Percentiles rank a stretch among this genome's conserved stretches.
Evolutionary conservation across 2,797 vertebrate species (phyloP).

Genomic region (Galago senegalensis): DNA sequence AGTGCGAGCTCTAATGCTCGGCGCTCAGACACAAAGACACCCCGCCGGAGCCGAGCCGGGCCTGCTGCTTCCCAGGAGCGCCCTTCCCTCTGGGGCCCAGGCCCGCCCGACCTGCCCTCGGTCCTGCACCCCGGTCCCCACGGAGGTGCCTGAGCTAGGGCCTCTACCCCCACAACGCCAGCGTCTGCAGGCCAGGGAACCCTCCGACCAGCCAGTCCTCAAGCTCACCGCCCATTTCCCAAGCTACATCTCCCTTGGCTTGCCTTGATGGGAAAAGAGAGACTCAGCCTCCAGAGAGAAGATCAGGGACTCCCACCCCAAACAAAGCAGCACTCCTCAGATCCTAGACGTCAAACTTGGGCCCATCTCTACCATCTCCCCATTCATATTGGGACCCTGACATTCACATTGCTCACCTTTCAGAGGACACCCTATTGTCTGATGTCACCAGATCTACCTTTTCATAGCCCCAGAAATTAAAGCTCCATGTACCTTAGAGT

Average conservation of each 20-base stretch:
- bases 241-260: constrained; percentile 1
- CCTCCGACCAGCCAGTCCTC: neutral
- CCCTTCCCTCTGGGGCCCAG: constrained; percentile 83
- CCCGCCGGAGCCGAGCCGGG: constrained; percentile 83
- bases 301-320: neutral
- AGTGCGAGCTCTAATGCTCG: constrained; percentile 95
- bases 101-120: constrained; percentile 68
- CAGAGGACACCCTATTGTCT: constrained; percentile 50
- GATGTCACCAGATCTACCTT: neutral
- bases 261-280: neutral
- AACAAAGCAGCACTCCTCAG: neutral
- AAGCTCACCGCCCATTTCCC: constrained; percentile 11
- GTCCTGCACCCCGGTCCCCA: constrained; percentile 65
- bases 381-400: neutral
- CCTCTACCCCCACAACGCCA: constrained; percentile 31
- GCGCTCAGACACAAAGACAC: constrained; percentile 89
- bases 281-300: neutral
- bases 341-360: neutral
- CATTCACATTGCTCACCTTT: neutral
- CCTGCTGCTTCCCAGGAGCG: constrained; percentile 83
- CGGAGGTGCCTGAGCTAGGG: constrained; percentile 47
- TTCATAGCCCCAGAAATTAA: constrained; percentile 9
- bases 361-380: neutral
- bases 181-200: constrained; percentile 50
- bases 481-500: neutral